Conservation (phyloP, 1,140 invertebrate genomes). For the Bombus confusus region DNA sequence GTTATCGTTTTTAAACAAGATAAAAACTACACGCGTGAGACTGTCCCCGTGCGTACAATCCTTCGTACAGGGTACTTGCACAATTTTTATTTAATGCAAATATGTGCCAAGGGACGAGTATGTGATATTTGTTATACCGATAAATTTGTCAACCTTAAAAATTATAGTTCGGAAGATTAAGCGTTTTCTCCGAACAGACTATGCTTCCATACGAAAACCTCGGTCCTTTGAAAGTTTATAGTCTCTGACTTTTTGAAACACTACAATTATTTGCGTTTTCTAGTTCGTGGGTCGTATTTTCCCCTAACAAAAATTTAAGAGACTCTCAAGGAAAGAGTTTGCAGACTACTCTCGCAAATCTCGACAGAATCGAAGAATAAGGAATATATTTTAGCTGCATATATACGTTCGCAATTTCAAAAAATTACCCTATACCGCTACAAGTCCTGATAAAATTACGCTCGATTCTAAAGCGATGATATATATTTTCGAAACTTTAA, state of each 20-base stretch:
- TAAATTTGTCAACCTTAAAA: background rate
- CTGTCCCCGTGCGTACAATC: no score
- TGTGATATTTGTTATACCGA: background rate
- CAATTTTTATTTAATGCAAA: no score
- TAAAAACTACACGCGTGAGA: background rate
- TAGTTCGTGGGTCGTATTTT: background rate
- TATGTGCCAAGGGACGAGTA: background rate
- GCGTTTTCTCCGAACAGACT: background rate
- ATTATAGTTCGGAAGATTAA: background rate
- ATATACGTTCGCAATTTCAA: background rate
- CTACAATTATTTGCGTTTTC: background rate
- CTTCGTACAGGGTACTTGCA: no score
- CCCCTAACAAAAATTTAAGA: conserved; percentile 30
- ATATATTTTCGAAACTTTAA: background rate
- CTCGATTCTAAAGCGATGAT: background rate
- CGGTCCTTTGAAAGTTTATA: background rate
- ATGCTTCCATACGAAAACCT: background rate
- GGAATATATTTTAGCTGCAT: no score
- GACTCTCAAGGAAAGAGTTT: background rate
- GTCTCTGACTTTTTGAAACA: background rate
- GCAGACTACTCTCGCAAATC: background rate
- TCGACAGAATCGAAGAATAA: background rate
- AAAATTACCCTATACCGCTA: no score
- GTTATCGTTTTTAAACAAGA: background rate
- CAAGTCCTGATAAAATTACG: background rate